Evolutionary conservation across 2,113 vertebrate species (phyloP).

Genomic region (Shinisaurus crocodilurus): DNA sequence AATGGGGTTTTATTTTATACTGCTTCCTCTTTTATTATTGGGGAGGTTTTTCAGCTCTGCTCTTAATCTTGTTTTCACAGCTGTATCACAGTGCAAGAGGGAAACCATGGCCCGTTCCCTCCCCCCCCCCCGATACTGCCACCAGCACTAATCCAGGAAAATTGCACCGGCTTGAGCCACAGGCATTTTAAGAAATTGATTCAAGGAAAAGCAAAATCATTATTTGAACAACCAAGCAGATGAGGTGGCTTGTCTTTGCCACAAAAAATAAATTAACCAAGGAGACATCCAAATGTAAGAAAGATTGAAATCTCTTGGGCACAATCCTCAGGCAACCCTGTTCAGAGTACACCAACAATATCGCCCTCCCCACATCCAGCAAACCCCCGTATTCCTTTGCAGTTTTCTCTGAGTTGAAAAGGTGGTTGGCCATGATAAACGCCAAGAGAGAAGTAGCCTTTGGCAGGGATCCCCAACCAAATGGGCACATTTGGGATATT

Average conservation of each 20-base stretch:
- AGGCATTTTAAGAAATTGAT: neutral
- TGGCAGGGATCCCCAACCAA: too few species aligned
- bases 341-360: neutral
- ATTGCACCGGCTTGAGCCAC: neutral
- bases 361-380: neutral
- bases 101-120: neutral
- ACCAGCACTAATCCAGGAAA: neutral
- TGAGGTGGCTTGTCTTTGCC: neutral
- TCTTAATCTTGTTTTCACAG: slow-evolving; percentile 16
- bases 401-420: neutral
- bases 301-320: neutral
- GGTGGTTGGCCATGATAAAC: neutral
- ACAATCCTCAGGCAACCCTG: neutral
- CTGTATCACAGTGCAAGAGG: neutral
- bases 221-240: neutral
- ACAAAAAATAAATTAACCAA: neutral
- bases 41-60: neutral
- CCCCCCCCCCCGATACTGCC: neutral
- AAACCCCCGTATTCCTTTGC: neutral
- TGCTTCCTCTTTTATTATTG: neutral
- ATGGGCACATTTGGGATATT: too few species aligned
- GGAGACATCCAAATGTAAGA: neutral
- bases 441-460: neutral
- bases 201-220: neutral
- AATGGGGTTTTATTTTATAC: neutral